These are phyloP conservation scores for Regulus satrapa DNA, from an alignment of 2,113 vertebrate genomes.

Conservation along the genomic window DNA sequence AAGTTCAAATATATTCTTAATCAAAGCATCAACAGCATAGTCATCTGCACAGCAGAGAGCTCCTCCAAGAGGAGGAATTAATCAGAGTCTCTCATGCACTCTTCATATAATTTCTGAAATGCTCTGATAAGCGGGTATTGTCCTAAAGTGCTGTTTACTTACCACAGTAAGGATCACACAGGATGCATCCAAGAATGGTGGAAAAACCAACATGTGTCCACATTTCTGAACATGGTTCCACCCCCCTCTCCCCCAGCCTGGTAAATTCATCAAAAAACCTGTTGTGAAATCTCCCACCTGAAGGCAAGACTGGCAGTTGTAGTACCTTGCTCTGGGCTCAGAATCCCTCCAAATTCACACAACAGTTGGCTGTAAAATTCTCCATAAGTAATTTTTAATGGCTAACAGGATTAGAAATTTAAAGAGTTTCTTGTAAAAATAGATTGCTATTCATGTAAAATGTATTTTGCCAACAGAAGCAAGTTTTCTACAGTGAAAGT, in stretches of 20 bases:
- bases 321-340: not conserved
- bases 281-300: not conserved
- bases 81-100: not conserved
- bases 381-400: not conserved
- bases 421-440: not conserved
- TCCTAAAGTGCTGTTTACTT: not conserved
- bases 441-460: not conserved
- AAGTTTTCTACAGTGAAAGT: not conserved
- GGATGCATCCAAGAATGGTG: not conserved
- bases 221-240: fast-evolving
- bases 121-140: not conserved
- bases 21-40: not conserved
- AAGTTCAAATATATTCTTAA: not conserved
- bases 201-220: not conserved
- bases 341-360: not conserved
- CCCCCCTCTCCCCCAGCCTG: not conserved
- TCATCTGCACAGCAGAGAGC: not conserved
- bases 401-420: not conserved
- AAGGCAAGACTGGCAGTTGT: not conserved
- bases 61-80: not conserved
- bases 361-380: not conserved
- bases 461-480: not conserved
- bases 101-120: not conserved
- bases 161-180: not conserved
- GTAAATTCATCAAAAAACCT: not conserved